These are phyloP conservation scores for Hypsopygia costalis DNA, from an alignment of 2,888 invertebrate species.

Conservation along the genomic window DNA sequence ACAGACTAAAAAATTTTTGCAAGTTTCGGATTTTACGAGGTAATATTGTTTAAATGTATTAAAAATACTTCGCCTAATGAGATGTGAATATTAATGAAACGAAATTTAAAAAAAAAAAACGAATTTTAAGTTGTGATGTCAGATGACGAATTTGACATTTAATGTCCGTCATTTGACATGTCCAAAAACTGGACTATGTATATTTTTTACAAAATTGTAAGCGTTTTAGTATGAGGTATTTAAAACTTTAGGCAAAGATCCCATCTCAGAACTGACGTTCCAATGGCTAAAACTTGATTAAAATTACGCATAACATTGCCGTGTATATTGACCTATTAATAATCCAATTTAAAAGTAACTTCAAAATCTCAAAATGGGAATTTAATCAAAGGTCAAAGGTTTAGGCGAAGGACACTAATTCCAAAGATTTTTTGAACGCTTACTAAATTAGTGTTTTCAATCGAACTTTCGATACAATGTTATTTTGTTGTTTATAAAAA, in stretches of 20 bases:
- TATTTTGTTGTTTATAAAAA: slow-evolving; percentile 16
- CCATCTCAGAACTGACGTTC: no score
- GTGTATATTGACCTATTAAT: no score
- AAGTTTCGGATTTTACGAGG: slow-evolving; percentile 14
- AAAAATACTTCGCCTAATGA: neutral
- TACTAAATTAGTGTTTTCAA: slow-evolving; percentile 8
- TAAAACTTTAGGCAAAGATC: no score
- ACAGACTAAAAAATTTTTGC: slow-evolving; percentile 4
- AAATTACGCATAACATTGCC: no score
- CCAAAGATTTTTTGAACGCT: slow-evolving; percentile 18
- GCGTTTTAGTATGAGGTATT: no score
- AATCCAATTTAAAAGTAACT: no score
- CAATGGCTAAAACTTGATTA: no score
- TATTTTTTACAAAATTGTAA: no score
- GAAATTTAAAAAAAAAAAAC: neutral
- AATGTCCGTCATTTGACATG: neutral
- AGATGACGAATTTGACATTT: neutral
- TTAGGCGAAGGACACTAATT: slow-evolving; percentile 10
- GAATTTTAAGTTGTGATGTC: neutral
- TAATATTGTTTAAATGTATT: neutral
- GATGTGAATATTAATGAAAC: slow-evolving; percentile 5
- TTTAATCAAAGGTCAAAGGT: no score
- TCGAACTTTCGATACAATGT: slow-evolving; percentile 11
- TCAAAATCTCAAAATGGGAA: no score
- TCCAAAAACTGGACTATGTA: no score